phyloP scores from a whole-genome alignment of 2,797 vertebrate genomes.

The Aselliscus stoliczkanus region DNA sequence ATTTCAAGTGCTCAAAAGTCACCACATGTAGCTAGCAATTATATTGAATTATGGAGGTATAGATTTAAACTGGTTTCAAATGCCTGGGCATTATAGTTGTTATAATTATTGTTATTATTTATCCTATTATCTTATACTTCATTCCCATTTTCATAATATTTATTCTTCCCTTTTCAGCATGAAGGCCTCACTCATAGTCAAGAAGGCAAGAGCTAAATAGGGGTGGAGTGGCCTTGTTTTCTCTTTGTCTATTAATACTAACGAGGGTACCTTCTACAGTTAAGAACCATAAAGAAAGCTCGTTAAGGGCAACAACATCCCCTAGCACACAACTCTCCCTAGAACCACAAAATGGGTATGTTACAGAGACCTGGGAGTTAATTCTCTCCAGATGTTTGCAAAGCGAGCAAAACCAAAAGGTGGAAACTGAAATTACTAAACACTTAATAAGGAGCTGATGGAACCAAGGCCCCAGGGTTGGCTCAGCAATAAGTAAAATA shows the following conservation, averaged over 20 bases:
- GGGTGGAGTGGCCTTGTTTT: background rate
- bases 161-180: background rate
- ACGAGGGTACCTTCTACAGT: slow-evolving; percentile 58
- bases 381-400: slow-evolving; percentile 69
- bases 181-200: background rate
- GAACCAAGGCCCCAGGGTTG: slow-evolving; percentile 66
- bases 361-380: slow-evolving; percentile 59
- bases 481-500: slow-evolving; percentile 62
- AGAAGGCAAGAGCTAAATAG: background rate
- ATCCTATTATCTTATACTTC: slow-evolving; percentile 21
- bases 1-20: background rate
- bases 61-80: background rate
- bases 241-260: slow-evolving; percentile 65
- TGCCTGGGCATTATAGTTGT: background rate
- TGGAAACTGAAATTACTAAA: slow-evolving; percentile 69
- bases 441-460: slow-evolving; percentile 69
- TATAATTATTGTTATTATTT: background rate
- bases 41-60: background rate
- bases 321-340: slow-evolving; percentile 57
- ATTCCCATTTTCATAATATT: background rate
- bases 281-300: slow-evolving; percentile 58
- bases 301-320: slow-evolving; percentile 45
- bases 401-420: slow-evolving; percentile 64
- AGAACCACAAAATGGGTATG: slow-evolving; percentile 68
- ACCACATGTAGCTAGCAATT: background rate